Base-by-base conservation (phyloP, 2,888 invertebrate genomes). In the Axea sp. region DNA sequence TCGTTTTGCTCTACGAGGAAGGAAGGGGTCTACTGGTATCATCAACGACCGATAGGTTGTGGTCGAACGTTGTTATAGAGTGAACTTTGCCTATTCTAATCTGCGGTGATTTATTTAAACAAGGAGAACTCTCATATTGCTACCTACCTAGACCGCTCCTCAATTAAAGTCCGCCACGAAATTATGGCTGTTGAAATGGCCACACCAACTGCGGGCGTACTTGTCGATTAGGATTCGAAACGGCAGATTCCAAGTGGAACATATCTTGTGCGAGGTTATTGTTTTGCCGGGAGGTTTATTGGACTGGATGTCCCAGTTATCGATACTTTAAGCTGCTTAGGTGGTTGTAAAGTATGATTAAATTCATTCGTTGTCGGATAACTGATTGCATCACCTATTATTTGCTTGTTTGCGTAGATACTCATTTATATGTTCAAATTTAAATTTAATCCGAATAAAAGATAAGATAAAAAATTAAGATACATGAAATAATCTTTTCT, bases 11-110 rank as follows among this genome's bases (percentile, higher is more conserved):
- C 19, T 8, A 31, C 39, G 26, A 11, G 30, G 47, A 4, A 19
- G 37, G 15, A 7, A 4, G 19, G 35, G 14, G 35, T 12, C 12
- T 14, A 14, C 30, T 19, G 9, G 67, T 33, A 43, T n/a, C 64
- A 51, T 12, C 51, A 31, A 35, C 69, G 60, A 55, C 62, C 71
- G 49, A 71, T 71, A 65, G 64, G 51, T 72, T 65, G 72, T 41
- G 71, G 71, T 62, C 71, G 71, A 49, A 33, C 57, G 45, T 33
- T 57, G 72, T 64, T 64, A 64, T 64, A 55, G 65, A 62, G 37
- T 72, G 51, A 72, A 72, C 64, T 65, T 73, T 73, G 67, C 67
- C 73, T 73, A 68, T 73, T 73, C 67, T 64, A 73, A 68, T 73
- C 68, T 51, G 51, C 51, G 43, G 57, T 68, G 73, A 68, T 73